Base-by-base conservation (phyloP, 2,797 vertebrate species). In the Argya squamiceps region DNA sequence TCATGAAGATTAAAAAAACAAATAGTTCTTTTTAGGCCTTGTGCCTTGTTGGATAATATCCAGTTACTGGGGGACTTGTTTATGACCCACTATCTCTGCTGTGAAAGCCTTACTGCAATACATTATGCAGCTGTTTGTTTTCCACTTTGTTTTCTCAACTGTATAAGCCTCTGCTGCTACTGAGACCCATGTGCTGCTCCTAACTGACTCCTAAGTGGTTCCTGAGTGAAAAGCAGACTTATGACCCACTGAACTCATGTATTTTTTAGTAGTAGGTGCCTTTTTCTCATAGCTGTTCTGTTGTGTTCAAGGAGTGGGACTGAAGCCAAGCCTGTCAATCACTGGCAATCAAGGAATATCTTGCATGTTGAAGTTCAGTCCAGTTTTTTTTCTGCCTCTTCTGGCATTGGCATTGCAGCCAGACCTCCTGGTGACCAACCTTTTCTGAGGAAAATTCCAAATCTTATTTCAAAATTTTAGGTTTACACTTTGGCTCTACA, bases 71-170 rank as follows among this genome's bases (percentile, higher is more conserved):
- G 93, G 96, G 94, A 96, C 95, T 96, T 96, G 93, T 97, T 97
- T 97, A 97, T 94, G 95, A 94, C 91, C 95, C 92, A 83, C 92
- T 96, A 94, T 96, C 95, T 95, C 82, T 92, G 92, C 88, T 7
- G 53, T 76, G 85, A 91, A 96, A 95, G 84, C 81, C 95, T 91
- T 76, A 80, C 93, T 96, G 93, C 87, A 95, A 85, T 95, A 89
- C 83, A 77, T 87, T 95, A 82, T 84, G 90, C 95, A 96, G 96
- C 96, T 96, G 96, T 95, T 95, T 88, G 94, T 96, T 96, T 93
- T 94, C 95, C 90, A n/a, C 92, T 96, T 96, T 97, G 96, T 97
- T 97, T 96, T 96, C 92, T 96, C 82, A 91, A 96, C 89, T 90
- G 44, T 58, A 65, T 82, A 83, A 92, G 95, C 47, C 94, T 95